phyloP scores from a whole-genome alignment of 2,888 invertebrate species.

The Nesidiocoris tenuis region DNA sequence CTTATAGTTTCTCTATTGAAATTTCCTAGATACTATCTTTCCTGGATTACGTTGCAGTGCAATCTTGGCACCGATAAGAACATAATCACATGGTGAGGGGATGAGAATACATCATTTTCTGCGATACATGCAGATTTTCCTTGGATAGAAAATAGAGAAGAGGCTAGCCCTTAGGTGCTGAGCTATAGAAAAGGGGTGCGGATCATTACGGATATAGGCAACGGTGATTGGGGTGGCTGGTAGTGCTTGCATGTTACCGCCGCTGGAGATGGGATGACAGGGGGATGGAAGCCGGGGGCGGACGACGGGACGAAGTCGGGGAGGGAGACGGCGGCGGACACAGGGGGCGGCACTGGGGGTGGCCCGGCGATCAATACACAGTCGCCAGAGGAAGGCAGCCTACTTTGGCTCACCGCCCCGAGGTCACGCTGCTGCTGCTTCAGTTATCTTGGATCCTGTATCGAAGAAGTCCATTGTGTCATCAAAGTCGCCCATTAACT shows the following conservation, averaged over 20 bases:
- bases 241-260: slow-evolving; percentile 37
- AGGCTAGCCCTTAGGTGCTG: too few relatives aligned
- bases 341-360: slow-evolving; percentile 4
- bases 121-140: too few relatives aligned
- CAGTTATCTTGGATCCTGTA: slow-evolving; percentile 19
- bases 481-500: too few relatives aligned
- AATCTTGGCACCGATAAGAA: too few relatives aligned
- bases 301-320: neutral
- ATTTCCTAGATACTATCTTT: too few relatives aligned
- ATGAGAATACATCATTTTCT: too few relatives aligned
- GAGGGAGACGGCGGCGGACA: neutral
- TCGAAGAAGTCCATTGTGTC: neutral
- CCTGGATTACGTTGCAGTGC: too few relatives aligned
- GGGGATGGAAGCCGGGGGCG: neutral
- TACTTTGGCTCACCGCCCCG: slow-evolving; percentile 11
- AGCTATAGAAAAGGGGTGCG: too few relatives aligned
- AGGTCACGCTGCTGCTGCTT: slow-evolving; percentile 15
- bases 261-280: neutral
- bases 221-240: slow-evolving; percentile 40
- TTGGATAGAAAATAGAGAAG: too few relatives aligned
- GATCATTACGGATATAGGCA: slow-evolving; percentile 40
- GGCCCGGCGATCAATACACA: slow-evolving; percentile 36
- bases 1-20: too few relatives aligned
- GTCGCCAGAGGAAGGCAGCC: slow-evolving; percentile 36
- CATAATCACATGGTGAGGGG: too few relatives aligned